Evolutionary conservation across 2,888 invertebrate genomes (phyloP).

Genomic region (Lasioglossum marginatum): DNA sequence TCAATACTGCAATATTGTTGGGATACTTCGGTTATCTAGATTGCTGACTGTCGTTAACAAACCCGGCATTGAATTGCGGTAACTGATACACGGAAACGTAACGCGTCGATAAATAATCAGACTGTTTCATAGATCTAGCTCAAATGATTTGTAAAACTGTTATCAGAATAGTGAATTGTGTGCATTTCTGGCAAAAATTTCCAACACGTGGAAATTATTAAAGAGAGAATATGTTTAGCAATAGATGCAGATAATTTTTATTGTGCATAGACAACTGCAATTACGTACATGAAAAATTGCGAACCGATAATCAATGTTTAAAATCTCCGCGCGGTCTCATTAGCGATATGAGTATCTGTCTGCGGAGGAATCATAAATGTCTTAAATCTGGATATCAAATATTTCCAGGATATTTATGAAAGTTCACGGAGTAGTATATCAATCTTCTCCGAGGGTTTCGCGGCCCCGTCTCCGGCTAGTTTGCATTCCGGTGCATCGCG

Average conservation of each 20-base stretch:
- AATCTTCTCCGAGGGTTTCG: conserved; percentile 27
- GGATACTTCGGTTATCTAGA: conserved; percentile 11
- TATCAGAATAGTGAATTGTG: background rate
- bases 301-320: background rate
- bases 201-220: background rate
- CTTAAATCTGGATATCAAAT: conserved; percentile 14
- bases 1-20: conserved; percentile 9
- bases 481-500: conserved; percentile 43
- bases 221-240: background rate
- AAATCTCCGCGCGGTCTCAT: background rate
- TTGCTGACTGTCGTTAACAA: background rate
- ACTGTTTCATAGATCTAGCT: background rate
- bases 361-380: background rate
- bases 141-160: background rate
- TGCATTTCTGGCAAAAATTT: background rate
- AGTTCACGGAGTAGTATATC: conserved; percentile 41
- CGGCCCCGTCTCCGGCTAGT: conserved; percentile 19
- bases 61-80: background rate
- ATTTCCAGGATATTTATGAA: conserved; percentile 47
- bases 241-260: background rate
- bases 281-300: background rate
- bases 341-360: background rate
- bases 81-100: background rate
- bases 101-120: background rate
- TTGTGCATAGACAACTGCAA: background rate